Evolutionary conservation across 1,140 invertebrate genomes (phyloP).

Genomic region (Sarcophaga peregrina): DNA sequence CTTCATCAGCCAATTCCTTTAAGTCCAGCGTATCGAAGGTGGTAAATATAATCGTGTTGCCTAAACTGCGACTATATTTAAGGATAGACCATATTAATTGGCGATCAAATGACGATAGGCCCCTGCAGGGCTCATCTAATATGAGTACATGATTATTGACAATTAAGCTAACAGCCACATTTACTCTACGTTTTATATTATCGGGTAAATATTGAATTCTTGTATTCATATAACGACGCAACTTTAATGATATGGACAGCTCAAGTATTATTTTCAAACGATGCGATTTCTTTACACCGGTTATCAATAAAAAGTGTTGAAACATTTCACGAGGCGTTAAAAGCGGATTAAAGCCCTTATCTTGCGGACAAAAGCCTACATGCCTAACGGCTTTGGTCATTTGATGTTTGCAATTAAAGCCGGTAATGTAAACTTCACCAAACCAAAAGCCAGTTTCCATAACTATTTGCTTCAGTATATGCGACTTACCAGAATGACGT

Average conservation of each 20-base stretch:
- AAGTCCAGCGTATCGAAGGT: slow-evolving; percentile 98
- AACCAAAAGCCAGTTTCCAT: slow-evolving; percentile 58
- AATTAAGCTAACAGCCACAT: slow-evolving; percentile 55
- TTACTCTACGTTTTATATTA: slow-evolving; percentile 55
- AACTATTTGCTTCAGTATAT: slow-evolving; percentile 54
- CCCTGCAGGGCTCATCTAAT: slow-evolving; percentile 57
- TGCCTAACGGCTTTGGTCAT: slow-evolving; percentile 51
- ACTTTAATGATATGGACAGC: slow-evolving; percentile 54
- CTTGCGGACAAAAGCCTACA: slow-evolving; percentile 58
- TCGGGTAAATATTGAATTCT: slow-evolving; percentile 49
- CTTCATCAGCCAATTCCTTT: slow-evolving; percentile 89
- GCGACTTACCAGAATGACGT: slow-evolving; percentile 54
- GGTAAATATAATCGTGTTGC: slow-evolving; percentile 86
- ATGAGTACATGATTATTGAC: slow-evolving; percentile 56
- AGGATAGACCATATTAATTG: slow-evolving; percentile 61
- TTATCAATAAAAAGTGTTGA: slow-evolving; percentile 57
- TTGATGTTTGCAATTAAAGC: slow-evolving; percentile 57
- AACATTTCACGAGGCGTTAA: slow-evolving; percentile 57
- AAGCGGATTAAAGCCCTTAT: slow-evolving; percentile 47
- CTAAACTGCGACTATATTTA: slow-evolving; percentile 54
- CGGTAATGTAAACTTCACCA: slow-evolving; percentile 59
- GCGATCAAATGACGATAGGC: slow-evolving; percentile 53
- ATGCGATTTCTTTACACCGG: slow-evolving; percentile 52
- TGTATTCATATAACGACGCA: slow-evolving; percentile 57
- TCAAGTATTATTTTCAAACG: slow-evolving; percentile 57